Evolutionary conservation across 2,113 vertebrate genomes (phyloP), one percentile per base, ranked within the genome.

Genomic region (Empidonax traillii): DNA sequence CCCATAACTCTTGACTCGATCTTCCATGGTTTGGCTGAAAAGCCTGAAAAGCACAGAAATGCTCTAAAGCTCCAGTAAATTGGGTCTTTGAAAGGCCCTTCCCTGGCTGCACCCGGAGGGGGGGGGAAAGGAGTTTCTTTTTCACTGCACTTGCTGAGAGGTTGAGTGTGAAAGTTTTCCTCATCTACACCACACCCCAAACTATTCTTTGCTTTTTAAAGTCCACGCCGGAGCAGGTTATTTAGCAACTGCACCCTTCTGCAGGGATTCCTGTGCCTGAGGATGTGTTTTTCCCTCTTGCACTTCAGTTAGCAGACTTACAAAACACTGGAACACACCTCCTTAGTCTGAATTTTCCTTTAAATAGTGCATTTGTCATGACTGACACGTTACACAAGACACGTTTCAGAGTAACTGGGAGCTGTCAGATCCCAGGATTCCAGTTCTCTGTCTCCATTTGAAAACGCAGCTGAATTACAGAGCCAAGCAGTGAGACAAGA

Each of bases 1-100:
- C 79, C 83, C 47, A 86, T 21, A 97, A 92, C 93, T 96, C 96
- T 90, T 92, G 72, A 63, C 81, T 83, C 73, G 71, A 90, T 80
- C 85, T 88, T 77, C 93, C 61, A 93, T 12, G 61, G 37, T 93
- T 73, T 9, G 92, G 9, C 86, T 86, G 69, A 90, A 96, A 95
- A 81, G 85, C 46, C 82, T 91, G 84, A 92, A 93, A 94, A 94
- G 67, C 61, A 47, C 43, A 75, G 37, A 84, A 94, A 82, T 23
- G 76, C 69, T 73, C 84, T 37, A 30, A 92, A 82, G 85, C 73
- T 20, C 82, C 75, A 19, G 33, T 89, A 73, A 92, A 87, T 44
- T 14, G 65, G 51, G 14, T 8, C 81, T 93, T 94, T 89, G 49
- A 23, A 75, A 67, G 35, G 22, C 41, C 3, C 6, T 39, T 37